Conservation (phyloP, 1,140 invertebrate genomes). For the Zaprionus ghesquierei region DNA sequence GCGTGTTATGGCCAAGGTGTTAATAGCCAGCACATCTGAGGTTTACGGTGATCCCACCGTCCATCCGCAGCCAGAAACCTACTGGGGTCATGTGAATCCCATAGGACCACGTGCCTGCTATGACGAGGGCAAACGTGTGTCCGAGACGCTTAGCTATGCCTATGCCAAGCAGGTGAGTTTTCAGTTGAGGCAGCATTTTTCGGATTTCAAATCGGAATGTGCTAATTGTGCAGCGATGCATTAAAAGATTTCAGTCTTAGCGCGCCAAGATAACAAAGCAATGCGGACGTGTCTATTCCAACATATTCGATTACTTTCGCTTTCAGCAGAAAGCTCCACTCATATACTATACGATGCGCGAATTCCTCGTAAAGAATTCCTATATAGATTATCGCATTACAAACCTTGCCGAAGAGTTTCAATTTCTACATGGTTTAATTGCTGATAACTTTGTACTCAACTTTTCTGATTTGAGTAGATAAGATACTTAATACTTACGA, state of each 20-base stretch:
- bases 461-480: background rate
- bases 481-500: constrained; percentile 11
- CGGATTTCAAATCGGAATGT: constrained; percentile 14
- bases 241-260: constrained; percentile 34
- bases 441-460: too few species aligned
- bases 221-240: constrained; percentile 38
- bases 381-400: background rate
- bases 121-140: constrained; percentile 98
- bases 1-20: constrained; percentile 95
- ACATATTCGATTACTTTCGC: background rate
- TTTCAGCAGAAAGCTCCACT: background rate
- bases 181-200: constrained; percentile 29
- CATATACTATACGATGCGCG: background rate
- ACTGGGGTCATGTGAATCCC: constrained; percentile 99
- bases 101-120: constrained; percentile 98
- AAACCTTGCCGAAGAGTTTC: background rate
- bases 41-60: constrained; percentile 99
- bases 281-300: background rate
- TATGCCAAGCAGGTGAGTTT: constrained; percentile 92
- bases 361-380: background rate
- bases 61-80: constrained; percentile 97
- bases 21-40: constrained; percentile 99
- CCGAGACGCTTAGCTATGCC: constrained; percentile 98
- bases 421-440: background rate
- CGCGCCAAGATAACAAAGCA: background rate